phyloP scores from a whole-genome alignment of 2,888 invertebrate species.

The Sthenelais limicola region DNA sequence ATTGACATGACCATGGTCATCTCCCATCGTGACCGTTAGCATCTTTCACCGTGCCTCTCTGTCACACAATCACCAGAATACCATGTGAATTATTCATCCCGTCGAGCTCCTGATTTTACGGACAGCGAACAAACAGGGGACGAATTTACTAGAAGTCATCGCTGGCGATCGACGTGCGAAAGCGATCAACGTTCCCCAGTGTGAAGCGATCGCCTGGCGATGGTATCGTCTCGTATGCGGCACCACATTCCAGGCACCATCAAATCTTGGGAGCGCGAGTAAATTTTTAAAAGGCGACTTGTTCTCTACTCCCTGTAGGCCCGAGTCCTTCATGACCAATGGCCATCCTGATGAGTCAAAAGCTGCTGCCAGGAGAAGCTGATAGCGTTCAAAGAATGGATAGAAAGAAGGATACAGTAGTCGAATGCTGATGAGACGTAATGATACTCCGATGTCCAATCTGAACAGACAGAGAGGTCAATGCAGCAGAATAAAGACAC shows the following conservation, averaged over 20 bases:
- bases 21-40: conserved; percentile 38
- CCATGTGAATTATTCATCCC: conserved; percentile 16
- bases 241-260: conserved; percentile 1
- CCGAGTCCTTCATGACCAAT: not conserved
- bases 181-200: conserved; percentile 10
- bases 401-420: no score
- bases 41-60: not conserved
- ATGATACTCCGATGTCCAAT: conserved; percentile 26
- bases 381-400: no score
- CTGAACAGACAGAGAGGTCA: no score
- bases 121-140: conserved; percentile 9
- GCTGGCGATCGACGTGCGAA: conserved; percentile 17
- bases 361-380: conserved; percentile 32
- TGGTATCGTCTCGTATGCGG: conserved; percentile 11
- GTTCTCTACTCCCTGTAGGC: not conserved
- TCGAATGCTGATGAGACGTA: conserved; percentile 23
- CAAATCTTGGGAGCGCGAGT: not conserved
- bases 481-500: no score
- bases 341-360: conserved; percentile 33
- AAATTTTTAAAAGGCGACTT: conserved; percentile 25
- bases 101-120: conserved; percentile 12
- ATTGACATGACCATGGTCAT: not conserved
- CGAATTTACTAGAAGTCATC: conserved; percentile 4
- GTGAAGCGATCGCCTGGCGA: no score
- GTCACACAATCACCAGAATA: no score